Percentiles rank a stretch among this genome's conserved stretches.
Conservation (phyloP, 2,113 vertebrate genomes). For the Opisthocomus hoazin region DNA sequence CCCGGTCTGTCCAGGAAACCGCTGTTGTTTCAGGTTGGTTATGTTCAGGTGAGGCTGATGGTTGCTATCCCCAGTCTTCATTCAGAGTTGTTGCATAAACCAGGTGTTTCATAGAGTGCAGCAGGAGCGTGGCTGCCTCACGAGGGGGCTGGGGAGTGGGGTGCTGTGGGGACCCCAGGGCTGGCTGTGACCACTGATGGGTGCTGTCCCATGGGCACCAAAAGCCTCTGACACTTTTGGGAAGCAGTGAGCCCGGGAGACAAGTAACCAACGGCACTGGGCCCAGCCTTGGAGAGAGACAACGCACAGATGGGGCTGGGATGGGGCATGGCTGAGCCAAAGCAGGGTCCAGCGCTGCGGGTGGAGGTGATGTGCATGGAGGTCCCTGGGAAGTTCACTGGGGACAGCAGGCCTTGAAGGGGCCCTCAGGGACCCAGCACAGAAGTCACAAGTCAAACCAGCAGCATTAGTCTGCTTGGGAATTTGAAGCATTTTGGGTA, state of each 20-base stretch:
- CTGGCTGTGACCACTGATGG: accelerated
- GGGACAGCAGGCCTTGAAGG: not conserved
- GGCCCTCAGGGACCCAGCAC: not conserved
- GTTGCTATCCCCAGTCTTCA: not conserved
- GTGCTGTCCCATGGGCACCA: not conserved
- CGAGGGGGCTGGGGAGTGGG: not conserved
- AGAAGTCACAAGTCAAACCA: not conserved
- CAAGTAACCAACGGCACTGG: not conserved
- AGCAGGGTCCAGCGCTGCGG: not conserved
- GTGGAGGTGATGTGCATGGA: not conserved
- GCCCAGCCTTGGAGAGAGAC: not conserved
- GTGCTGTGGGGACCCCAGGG: not conserved
- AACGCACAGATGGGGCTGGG: not conserved
- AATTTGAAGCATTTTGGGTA: not conserved
- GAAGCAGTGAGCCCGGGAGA: not conserved
- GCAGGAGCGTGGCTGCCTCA: not conserved
- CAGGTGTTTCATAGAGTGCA: not conserved
- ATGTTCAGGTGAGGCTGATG: not conserved
- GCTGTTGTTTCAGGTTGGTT: not conserved
- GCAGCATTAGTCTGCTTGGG: not conserved
- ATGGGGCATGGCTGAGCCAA: not conserved
- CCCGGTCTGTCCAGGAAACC: accelerated
- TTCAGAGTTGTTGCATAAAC: not conserved
- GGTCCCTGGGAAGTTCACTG: not conserved
- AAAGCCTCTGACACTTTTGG: not conserved